phyloP scores from a whole-genome alignment of 2,113 vertebrate genomes.

The Clarias batrachus region DNA sequence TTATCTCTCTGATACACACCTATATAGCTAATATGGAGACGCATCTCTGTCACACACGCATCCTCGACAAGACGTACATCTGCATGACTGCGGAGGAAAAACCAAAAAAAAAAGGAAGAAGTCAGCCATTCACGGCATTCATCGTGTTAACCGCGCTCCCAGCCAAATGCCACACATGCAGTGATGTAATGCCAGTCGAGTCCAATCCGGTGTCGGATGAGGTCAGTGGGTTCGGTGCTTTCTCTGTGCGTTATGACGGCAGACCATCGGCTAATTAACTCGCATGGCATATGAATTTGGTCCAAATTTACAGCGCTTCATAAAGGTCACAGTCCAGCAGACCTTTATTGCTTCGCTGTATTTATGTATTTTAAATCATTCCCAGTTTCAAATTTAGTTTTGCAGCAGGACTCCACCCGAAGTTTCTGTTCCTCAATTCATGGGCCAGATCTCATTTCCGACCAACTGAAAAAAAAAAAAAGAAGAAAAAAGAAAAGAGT shows the following conservation, averaged over 20 bases:
- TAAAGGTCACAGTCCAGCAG: conserved; percentile 10
- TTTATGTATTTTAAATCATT: conserved; percentile 28
- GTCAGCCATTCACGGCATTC: background rate
- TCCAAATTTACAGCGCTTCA: conserved; percentile 10
- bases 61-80: background rate
- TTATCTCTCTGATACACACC: background rate
- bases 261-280: conserved; percentile 43
- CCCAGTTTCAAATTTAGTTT: background rate
- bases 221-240: conserved; percentile 20
- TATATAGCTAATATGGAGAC: background rate
- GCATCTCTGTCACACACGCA: background rate
- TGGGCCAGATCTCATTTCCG: conserved; percentile 15
- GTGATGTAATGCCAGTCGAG: conserved; percentile 26
- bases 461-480: background rate
- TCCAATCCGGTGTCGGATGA: conserved; percentile 19
- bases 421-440: background rate
- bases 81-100: background rate
- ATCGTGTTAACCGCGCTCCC: background rate
- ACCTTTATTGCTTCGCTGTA: background rate
- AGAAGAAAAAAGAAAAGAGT: background rate
- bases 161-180: conserved; percentile 17
- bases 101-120: background rate
- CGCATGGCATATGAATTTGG: background rate
- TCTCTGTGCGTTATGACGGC: conserved; percentile 2
- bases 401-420: conserved; percentile 10